These are phyloP conservation scores for Macrostomum lignano DNA, from an alignment of 1,140 invertebrate genomes.

Conservation along the genomic window DNA sequence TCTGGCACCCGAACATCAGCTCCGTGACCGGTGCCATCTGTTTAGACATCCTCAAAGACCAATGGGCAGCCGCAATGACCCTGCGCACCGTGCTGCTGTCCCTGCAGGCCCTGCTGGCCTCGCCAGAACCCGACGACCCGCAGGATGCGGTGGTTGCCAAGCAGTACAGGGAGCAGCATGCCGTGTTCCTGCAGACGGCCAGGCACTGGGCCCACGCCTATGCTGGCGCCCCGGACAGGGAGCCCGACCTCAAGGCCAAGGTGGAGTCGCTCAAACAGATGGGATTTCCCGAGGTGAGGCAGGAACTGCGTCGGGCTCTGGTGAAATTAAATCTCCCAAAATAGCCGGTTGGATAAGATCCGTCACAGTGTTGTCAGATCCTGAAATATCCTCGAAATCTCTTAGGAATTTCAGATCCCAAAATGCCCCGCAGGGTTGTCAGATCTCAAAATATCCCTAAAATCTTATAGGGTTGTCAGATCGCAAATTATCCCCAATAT, in stretches of 20 bases:
- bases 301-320: too few species aligned
- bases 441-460: too few species aligned
- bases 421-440: too few species aligned
- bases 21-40: slow-evolving; percentile 95
- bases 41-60: slow-evolving; percentile 92
- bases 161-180: slow-evolving; percentile 62
- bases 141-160: slow-evolving; percentile 58
- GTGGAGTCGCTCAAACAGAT: background rate
- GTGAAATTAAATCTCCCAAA: too few species aligned
- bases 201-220: slow-evolving; percentile 76
- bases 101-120: slow-evolving; percentile 56
- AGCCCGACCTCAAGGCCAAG: background rate
- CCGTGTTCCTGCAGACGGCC: slow-evolving; percentile 59
- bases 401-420: too few species aligned
- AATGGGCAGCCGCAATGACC: slow-evolving; percentile 97
- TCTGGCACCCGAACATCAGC: slow-evolving; percentile 98
- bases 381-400: too few species aligned
- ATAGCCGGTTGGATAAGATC: too few species aligned
- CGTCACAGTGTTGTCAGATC: too few species aligned
- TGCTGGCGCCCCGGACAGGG: slow-evolving; percentile 33
- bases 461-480: too few species aligned
- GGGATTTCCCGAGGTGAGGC: slow-evolving; percentile 1
- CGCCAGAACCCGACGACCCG: slow-evolving; percentile 78
- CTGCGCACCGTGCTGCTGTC: slow-evolving; percentile 71
- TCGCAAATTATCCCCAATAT: too few species aligned